phyloP scores from a whole-genome alignment of 2,113 vertebrate genomes.

The Pandion haliaetus region DNA sequence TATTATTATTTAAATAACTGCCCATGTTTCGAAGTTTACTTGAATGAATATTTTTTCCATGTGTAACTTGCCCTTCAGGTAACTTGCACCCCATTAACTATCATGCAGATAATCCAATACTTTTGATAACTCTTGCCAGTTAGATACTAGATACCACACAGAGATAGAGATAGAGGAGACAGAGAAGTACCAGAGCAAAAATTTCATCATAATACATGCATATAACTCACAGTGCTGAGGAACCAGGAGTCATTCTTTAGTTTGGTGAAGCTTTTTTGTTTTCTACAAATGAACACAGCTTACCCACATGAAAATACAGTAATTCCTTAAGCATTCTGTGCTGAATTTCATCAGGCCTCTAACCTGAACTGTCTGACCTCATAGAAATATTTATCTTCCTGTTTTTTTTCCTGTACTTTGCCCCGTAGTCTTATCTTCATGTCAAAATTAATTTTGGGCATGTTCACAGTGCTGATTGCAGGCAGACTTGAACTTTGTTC shows the following conservation, averaged over 20 bases:
- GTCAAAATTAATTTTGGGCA: conserved; percentile 18
- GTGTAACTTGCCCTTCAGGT: neutral
- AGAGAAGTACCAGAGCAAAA: neutral
- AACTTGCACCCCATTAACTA: neutral
- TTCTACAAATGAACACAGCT: neutral
- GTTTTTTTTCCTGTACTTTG: neutral
- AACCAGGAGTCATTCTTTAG: neutral
- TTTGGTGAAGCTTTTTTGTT: neutral
- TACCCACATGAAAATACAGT: neutral
- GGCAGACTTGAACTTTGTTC: neutral
- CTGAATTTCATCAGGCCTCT: neutral
- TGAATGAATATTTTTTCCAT: neutral
- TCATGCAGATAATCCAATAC: neutral
- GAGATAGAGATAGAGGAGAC: neutral
- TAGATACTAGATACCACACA: neutral
- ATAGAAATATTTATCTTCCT: neutral
- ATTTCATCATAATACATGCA: neutral
- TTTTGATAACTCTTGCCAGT: neutral
- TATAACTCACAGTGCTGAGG: neutral
- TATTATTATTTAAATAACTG: neutral
- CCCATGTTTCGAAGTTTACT: neutral
- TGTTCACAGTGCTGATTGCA: neutral
- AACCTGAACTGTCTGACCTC: neutral
- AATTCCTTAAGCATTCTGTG: neutral
- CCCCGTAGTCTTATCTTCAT: neutral